These are phyloP conservation scores for Epiblema foenella DNA, from an alignment of 2,888 invertebrate genomes.

Conservation along the genomic window DNA sequence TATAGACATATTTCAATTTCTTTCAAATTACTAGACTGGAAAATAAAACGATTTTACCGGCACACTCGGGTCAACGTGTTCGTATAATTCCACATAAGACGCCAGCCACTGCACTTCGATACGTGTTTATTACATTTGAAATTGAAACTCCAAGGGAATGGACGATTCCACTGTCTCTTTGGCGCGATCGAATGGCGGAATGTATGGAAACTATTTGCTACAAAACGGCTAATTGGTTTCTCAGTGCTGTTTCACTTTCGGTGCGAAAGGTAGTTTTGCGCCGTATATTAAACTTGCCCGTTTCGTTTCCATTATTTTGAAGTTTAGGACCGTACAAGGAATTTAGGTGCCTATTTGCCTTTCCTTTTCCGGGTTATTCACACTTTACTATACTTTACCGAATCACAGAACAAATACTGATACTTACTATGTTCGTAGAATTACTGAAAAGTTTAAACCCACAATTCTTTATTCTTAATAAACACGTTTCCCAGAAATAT, in stretches of 20 bases:
- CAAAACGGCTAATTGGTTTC: conserved; percentile 35
- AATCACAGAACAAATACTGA: no score
- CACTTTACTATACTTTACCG: no score
- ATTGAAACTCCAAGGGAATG: conserved; percentile 30
- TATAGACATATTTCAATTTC: neutral
- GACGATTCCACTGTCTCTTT: conserved; percentile 25
- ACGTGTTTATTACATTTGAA: conserved; percentile 40
- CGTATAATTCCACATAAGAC: conserved; percentile 18
- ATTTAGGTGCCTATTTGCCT: no score
- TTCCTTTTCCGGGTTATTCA: no score
- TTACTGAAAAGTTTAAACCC: neutral
- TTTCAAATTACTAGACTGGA: neutral
- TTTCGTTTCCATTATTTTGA: no score
- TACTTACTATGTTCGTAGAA: neutral
- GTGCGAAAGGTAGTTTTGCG: neutral
- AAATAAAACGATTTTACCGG: conserved; percentile 12
- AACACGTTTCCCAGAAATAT: neutral
- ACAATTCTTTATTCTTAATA: neutral
- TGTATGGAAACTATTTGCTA: conserved; percentile 24
- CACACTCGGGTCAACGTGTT: conserved; percentile 21
- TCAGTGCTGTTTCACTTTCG: neutral
- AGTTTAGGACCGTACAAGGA: no score
- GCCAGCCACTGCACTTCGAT: conserved; percentile 26
- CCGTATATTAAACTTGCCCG: neutral
- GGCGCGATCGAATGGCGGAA: conserved; percentile 13